phyloP scores from a whole-genome alignment of 2,113 vertebrate genomes.

The Sporophila hypoxantha region DNA sequence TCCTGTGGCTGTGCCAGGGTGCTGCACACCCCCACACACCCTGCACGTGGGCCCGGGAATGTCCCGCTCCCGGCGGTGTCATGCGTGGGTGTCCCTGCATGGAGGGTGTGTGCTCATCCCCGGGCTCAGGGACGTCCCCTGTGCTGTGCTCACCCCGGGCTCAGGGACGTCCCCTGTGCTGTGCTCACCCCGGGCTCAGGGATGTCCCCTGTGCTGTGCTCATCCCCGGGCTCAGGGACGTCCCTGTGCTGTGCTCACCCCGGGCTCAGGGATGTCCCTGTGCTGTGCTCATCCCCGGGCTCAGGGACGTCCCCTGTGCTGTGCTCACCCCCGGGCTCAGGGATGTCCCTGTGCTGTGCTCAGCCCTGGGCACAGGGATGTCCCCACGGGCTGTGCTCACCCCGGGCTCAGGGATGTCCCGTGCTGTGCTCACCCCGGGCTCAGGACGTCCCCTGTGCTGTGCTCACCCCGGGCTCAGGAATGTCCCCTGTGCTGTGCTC shows the following conservation, averaged over 20 bases:
- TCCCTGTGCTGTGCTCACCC: not conserved
- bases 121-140: no score
- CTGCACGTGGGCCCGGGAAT: fast-evolving
- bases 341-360: not conserved
- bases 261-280: not conserved
- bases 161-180: not conserved
- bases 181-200: not conserved
- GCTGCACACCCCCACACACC: no score
- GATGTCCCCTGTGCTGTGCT: not conserved
- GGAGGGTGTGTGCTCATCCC: not conserved
- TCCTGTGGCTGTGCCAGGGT: not conserved
- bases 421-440: not conserved
- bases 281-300: not conserved
- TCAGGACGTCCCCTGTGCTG: no score
- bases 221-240: not conserved
- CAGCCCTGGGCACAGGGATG: not conserved
- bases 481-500: not conserved
- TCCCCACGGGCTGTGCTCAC: no score
- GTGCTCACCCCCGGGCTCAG: not conserved
- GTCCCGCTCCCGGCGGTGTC: fast-evolving
- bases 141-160: no score
- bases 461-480: not conserved
- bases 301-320: no score
- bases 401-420: not conserved
- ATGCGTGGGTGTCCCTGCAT: fast-evolving